Percentiles rank a stretch among this genome's conserved stretches.
phyloP scores from a whole-genome alignment of 2,797 vertebrate genomes.

The Gadopsis bispinosus region DNA sequence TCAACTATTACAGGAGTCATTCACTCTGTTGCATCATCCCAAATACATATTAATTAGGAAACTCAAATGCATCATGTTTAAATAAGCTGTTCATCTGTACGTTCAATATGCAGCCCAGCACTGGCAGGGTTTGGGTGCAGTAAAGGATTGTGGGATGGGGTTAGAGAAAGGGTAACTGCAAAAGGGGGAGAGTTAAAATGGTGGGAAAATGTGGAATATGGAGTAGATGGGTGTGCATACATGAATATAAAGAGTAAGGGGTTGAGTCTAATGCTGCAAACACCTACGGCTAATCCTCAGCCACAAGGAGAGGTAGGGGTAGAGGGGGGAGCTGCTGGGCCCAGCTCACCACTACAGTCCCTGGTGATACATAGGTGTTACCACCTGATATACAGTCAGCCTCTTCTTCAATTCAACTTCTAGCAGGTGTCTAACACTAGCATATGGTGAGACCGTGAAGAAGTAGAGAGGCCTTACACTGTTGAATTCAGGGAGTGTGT shows the following conservation, averaged over 20 bases:
- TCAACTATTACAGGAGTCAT: neutral
- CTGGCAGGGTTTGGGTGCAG: conserved; percentile 8
- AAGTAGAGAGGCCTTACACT: conserved; percentile 69
- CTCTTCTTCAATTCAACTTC: neutral
- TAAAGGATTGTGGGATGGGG: conserved; percentile 22
- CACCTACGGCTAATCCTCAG: conserved; percentile 82
- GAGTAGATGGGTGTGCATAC: conserved; percentile 80
- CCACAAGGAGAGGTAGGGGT: conserved; percentile 64
- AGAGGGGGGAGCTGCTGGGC: conserved; percentile 40
- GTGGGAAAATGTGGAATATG: conserved; percentile 55
- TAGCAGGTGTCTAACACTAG: conserved; percentile 8
- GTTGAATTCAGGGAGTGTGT: conserved; percentile 82
- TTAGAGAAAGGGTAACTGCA: conserved; percentile 33
- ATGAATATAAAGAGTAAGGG: conserved; percentile 84
- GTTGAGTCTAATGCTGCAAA: conserved; percentile 77
- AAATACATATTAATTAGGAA: conserved; percentile 11
- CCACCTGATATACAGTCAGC: conserved; percentile 46
- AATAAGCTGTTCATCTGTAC: conserved; percentile 22
- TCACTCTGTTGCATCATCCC: neutral
- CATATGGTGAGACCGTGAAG: conserved; percentile 33
- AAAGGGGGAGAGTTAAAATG: conserved; percentile 61
- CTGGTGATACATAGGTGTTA: conserved; percentile 34
- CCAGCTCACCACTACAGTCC: conserved; percentile 22
- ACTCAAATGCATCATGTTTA: conserved; percentile 16
- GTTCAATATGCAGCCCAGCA: conserved; percentile 15